Conservation (phyloP, 2,888 invertebrate genomes). For the Epinotia bilunana region DNA sequence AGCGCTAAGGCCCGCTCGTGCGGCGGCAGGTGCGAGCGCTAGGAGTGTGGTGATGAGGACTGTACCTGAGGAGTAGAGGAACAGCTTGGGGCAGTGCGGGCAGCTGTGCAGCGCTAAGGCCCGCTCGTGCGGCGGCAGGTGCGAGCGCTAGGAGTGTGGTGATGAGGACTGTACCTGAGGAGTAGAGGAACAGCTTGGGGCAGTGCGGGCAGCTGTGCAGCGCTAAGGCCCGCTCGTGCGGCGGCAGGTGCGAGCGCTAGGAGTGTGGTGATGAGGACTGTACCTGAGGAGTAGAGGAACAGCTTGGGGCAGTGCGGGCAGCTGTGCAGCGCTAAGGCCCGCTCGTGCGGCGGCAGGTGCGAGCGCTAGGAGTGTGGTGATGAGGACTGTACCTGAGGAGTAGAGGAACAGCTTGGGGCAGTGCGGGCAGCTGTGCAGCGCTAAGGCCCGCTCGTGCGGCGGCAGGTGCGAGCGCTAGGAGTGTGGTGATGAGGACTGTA, state of each 20-base stretch:
- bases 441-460: constrained; percentile 74
- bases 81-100: constrained; percentile 56
- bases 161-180: constrained; percentile 18
- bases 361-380: constrained; percentile 63
- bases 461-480: constrained; percentile 79
- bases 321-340: constrained; percentile 85
- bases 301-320: constrained; percentile 73
- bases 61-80: constrained; percentile 36
- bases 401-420: constrained; percentile 39
- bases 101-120: constrained; percentile 87
- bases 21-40: constrained; percentile 82
- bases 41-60: not conserved
- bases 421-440: constrained; percentile 86
- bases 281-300: constrained; percentile 37
- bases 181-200: constrained; percentile 37
- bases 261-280: not conserved
- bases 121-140: constrained; percentile 74
- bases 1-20: constrained; percentile 79
- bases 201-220: constrained; percentile 85
- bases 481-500: not conserved
- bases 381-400: constrained; percentile 20
- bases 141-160: constrained; percentile 65
- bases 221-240: constrained; percentile 76
- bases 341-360: constrained; percentile 75
- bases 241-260: constrained; percentile 80